A percentile compares a stretch with the other conserved stretches of the same genome.
Evolutionary conservation across 2,797 vertebrate species (phyloP).

Genomic region (Botia kubotai): DNA sequence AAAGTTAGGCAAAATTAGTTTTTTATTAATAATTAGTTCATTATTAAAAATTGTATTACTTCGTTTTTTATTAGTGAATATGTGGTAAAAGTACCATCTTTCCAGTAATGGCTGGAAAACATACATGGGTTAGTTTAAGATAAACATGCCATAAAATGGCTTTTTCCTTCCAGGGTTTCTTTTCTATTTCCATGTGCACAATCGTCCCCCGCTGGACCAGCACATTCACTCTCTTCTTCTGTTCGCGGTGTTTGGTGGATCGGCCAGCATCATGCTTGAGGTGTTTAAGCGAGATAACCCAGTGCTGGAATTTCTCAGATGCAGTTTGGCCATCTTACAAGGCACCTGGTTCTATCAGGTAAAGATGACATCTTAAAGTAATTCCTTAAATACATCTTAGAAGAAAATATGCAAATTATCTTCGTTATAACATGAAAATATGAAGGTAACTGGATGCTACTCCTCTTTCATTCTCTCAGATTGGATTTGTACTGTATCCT

Average conservation of each 20-base stretch:
- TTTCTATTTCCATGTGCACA: conserved; percentile 89
- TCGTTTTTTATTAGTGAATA: too few relatives aligned
- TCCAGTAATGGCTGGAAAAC: too few relatives aligned
- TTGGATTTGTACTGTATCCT: conserved; percentile 91
- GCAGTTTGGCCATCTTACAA: conserved; percentile 82
- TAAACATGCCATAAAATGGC: not conserved
- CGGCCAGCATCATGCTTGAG: conserved; percentile 79
- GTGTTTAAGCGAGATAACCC: conserved; percentile 83
- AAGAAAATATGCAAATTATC: not conserved
- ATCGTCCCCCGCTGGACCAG: conserved; percentile 83
- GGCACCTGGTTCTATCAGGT: conserved; percentile 98
- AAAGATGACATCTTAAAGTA: conserved; percentile 9
- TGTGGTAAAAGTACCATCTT: too few relatives aligned
- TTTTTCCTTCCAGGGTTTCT: conserved; percentile 82
- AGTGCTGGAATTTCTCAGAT: conserved; percentile 83
- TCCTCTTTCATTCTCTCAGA: conserved; percentile 74
- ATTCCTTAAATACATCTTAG: not conserved
- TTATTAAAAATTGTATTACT: too few relatives aligned
- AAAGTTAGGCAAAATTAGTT: too few relatives aligned
- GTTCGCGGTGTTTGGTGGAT: conserved; percentile 78
- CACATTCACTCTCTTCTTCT: conserved; percentile 92
- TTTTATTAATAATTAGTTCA: too few relatives aligned
- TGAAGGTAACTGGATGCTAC: not conserved
- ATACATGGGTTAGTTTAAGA: too few relatives aligned
- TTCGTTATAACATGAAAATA: too few relatives aligned